A percentile compares a stretch with the other conserved stretches of the same genome.
phyloP scores from a whole-genome alignment of 2,888 invertebrate genomes.

The Sarcophaga variegata region DNA sequence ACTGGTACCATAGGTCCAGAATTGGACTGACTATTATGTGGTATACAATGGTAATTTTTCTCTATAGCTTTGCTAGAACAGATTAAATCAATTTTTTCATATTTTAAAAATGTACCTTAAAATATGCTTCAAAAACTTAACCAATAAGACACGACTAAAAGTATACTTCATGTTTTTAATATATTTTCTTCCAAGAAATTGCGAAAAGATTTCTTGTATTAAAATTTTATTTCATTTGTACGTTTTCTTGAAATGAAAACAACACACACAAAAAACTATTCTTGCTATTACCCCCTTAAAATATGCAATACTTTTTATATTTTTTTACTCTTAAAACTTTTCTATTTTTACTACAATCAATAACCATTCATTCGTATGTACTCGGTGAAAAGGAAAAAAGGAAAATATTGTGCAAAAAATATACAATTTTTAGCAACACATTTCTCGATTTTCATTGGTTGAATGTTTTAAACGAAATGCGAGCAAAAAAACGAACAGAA shows the following conservation, averaged over 20 bases:
- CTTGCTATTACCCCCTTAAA: neutral
- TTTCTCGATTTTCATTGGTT: constrained; percentile 67
- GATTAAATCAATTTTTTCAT: no score
- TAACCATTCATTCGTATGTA: neutral
- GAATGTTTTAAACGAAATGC: neutral
- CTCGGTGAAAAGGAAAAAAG: constrained; percentile 9
- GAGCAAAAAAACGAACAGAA: neutral
- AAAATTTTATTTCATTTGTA: neutral
- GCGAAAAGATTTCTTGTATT: neutral
- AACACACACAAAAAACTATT: neutral
- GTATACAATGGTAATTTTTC: no score
- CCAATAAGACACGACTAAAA: neutral
- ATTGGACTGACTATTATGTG: no score
- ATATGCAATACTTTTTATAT: constrained; percentile 47
- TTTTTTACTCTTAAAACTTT: neutral
- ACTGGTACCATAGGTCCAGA: no score
- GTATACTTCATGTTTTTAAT: neutral
- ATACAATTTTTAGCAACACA: constrained; percentile 52
- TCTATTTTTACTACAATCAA: neutral
- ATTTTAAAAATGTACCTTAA: neutral
- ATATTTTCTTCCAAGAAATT: neutral
- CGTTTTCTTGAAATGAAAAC: neutral
- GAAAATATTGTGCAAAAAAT: constrained; percentile 52
- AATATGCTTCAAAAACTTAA: neutral
- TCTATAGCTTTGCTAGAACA: no score